A percentile compares a stretch with the other conserved stretches of the same genome.
Evolutionary conservation across 2,113 vertebrate species (phyloP).

Genomic region (Regulus satrapa): DNA sequence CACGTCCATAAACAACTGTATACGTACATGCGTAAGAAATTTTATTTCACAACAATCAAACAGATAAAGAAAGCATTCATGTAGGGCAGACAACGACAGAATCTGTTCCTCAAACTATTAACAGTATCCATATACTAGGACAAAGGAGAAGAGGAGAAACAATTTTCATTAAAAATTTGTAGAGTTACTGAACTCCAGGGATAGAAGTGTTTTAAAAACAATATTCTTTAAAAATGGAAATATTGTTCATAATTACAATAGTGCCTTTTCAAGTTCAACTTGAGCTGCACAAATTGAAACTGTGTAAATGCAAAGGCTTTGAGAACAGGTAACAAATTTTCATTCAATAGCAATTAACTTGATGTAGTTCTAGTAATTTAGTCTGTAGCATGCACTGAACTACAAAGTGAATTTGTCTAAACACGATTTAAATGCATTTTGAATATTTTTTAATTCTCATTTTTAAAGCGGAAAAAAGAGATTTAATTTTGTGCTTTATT

Average conservation of each 20-base stretch:
- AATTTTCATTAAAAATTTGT: not conserved
- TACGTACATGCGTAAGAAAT: not conserved
- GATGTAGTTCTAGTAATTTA: not conserved
- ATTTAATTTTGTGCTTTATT: not conserved
- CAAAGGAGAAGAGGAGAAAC: not conserved
- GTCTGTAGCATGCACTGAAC: not conserved
- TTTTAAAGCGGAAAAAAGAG: not conserved
- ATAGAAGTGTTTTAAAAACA: not conserved
- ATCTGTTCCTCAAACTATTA: not conserved
- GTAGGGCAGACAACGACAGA: not conserved
- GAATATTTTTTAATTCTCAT: not conserved
- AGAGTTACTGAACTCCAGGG: not conserved
- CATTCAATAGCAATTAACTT: not conserved
- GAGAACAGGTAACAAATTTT: not conserved
- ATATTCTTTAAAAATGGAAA: not conserved
- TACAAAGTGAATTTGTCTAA: not conserved
- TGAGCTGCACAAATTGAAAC: not conserved
- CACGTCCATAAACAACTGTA: not conserved
- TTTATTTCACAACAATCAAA: not conserved
- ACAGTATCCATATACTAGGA: not conserved
- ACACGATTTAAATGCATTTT: not conserved
- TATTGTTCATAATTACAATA: not conserved
- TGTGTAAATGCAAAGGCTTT: not conserved
- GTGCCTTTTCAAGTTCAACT: not conserved
- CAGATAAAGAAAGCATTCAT: not conserved